Percentiles rank a stretch among this genome's conserved stretches.
Conservation (phyloP, 2,113 vertebrate species). For the Hiodon tergisus region DNA sequence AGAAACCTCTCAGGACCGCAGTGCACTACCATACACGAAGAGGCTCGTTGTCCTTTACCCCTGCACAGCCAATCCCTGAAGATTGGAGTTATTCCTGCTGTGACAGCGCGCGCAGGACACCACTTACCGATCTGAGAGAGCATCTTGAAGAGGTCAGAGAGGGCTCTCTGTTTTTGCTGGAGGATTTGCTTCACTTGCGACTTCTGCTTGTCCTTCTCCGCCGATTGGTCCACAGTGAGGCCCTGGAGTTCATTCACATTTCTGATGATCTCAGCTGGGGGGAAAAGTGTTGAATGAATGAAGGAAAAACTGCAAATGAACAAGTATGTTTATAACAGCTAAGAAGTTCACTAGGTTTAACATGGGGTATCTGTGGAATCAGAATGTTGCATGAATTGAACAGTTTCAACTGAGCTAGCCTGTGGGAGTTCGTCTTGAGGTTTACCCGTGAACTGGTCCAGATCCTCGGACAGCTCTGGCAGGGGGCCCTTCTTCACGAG, state of each 20-base stretch:
- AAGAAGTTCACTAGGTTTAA: background rate
- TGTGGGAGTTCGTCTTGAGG: background rate
- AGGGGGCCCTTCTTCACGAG: conserved; percentile 67
- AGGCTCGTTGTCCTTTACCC: too few relatives aligned
- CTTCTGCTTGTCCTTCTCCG: conserved; percentile 83
- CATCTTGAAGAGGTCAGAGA: conserved; percentile 89
- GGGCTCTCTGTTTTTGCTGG: conserved; percentile 87
- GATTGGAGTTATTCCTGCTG: background rate
- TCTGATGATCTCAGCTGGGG: conserved; percentile 74
- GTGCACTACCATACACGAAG: background rate
- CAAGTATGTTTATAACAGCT: background rate
- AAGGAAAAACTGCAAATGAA: background rate
- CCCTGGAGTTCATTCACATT: conserved; percentile 75
- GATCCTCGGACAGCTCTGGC: conserved; percentile 73
- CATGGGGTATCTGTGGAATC: too few relatives aligned
- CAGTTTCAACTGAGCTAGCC: too few relatives aligned
- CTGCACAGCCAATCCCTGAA: background rate
- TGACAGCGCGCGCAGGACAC: background rate
- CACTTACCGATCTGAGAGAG: conserved; percentile 71
- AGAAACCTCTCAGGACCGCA: too few relatives aligned
- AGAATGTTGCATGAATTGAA: too few relatives aligned
- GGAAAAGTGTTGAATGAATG: background rate
- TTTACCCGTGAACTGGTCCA: conserved; percentile 83
- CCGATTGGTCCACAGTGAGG: conserved; percentile 65
- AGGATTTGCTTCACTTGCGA: conserved; percentile 88